Conservation (phyloP, 2,113 vertebrate genomes). For the Oncorhynchus tshawytscha region DNA sequence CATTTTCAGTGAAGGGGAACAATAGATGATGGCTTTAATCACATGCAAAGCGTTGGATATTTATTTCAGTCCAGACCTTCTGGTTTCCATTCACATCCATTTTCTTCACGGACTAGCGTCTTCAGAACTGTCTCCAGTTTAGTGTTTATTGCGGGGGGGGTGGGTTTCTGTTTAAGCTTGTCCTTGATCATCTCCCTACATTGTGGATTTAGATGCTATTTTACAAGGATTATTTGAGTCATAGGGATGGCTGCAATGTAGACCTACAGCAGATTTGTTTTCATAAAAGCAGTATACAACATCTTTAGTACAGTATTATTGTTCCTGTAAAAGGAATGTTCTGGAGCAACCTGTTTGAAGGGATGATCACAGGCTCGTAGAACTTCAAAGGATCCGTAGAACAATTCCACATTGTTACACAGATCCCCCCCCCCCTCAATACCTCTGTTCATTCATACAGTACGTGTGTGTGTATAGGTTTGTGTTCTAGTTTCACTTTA, state of each 20-base stretch:
- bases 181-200: background rate
- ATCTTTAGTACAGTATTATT: background rate
- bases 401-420: background rate
- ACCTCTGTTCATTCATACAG: background rate
- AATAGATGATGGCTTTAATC: conserved; percentile 16
- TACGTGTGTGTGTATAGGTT: background rate
- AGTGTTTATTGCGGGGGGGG: background rate
- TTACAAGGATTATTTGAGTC: background rate
- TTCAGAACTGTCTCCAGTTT: background rate
- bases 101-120: background rate
- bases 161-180: background rate
- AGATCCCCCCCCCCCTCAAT: no score
- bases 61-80: background rate
- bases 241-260: background rate
- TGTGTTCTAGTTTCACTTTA: background rate
- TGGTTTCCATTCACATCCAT: background rate
- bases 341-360: background rate
- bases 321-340: background rate
- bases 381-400: background rate
- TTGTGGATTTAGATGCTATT: conserved; percentile 13
- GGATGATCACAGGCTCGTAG: background rate
- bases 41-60: background rate
- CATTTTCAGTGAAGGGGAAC: conserved; percentile 10
- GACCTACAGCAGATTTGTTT: background rate
- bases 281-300: background rate